Base-by-base conservation (phyloP, 2,888 invertebrate species). In the Subacronicta megacephala region DNA sequence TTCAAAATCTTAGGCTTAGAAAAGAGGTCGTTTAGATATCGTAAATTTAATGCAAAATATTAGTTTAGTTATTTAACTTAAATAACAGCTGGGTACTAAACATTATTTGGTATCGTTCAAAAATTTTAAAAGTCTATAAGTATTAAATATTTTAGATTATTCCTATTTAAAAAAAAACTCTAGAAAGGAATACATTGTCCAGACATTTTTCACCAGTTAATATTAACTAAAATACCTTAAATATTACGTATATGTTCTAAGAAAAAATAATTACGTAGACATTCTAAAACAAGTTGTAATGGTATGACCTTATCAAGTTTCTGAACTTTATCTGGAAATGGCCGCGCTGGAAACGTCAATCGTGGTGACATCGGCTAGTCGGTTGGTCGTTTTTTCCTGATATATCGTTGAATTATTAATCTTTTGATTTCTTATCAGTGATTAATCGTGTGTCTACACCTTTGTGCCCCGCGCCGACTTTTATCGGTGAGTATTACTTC, bases 401-500 rank as follows among this genome's bases (percentile, higher is more conserved):
- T 68, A 38, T 71, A 63, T 62, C 65, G 70, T 73, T 69, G 65
- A 70, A 65, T 62, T 78, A 68, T 67, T 78, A 79, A 81, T 79
- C 75, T 72, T 69, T 77, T 77, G 71, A 74, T 77, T 71, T 63
- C 75, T 68, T 81, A 82, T 80, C 80, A 81, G 83, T 84, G 82
- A 73, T 64, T 77, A 72, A 75, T 75, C 74, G 81, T 81, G 80
- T 60, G 68, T 59, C 56, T 60, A 62, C 56, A 72, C 66, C 68
- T 60, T 66, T 70, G 72, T 67, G 72, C 66, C 61, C 70, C 73
- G 64, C 63, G 67, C 78, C 76, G 77, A 71, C 60, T 56, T 64
- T 71, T 80, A 81, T 62, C 78, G 62, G 88, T 89, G 62, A 87
- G 88, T 87, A 77, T 68, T 68, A 53, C 52, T 70, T 62, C 62